Evolutionary conservation across 2,888 invertebrate species (phyloP).

Genomic region (Leptogaster cylindrica): DNA sequence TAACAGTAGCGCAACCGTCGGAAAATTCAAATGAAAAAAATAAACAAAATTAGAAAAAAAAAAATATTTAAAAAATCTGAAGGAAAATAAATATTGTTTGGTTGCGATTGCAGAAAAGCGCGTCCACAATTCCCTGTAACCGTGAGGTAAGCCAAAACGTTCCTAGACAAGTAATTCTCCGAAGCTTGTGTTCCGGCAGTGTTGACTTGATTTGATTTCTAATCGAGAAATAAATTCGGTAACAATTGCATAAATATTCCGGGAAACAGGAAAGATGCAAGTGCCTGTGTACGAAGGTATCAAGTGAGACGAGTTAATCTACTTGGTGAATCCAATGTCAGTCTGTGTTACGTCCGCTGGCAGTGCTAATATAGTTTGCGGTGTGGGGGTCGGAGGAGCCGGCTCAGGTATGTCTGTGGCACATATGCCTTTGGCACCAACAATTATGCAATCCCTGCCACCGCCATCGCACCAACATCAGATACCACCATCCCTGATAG

Average conservation of each 20-base stretch:
- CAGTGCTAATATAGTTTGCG: conserved; percentile 41
- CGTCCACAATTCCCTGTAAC: too few relatives aligned
- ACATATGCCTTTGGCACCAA: conserved; percentile 50
- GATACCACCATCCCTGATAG: conserved; percentile 40
- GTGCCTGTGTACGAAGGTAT: background rate
- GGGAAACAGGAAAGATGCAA: too few relatives aligned
- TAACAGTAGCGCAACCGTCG: too few relatives aligned
- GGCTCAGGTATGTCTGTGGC: conserved; percentile 45
- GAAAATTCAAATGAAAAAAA: conserved; percentile 2
- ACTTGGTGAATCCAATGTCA: conserved; percentile 46
- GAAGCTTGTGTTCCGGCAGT: too few relatives aligned
- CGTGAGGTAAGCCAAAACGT: too few relatives aligned
- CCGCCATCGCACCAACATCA: conserved; percentile 52
- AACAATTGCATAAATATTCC: too few relatives aligned
- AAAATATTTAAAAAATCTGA: too few relatives aligned
- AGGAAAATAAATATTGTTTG: too few relatives aligned
- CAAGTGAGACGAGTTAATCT: background rate
- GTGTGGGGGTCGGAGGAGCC: conserved; percentile 37
- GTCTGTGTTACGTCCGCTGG: conserved; percentile 49
- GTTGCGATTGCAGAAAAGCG: too few relatives aligned
- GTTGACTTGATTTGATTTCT: too few relatives aligned
- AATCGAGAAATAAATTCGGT: too few relatives aligned
- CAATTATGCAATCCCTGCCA: conserved; percentile 61
- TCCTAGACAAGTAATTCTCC: too few relatives aligned
- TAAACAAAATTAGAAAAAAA: background rate